phyloP scores from a whole-genome alignment of 2,888 invertebrate genomes.

The Brassicogethes aeneus region DNA sequence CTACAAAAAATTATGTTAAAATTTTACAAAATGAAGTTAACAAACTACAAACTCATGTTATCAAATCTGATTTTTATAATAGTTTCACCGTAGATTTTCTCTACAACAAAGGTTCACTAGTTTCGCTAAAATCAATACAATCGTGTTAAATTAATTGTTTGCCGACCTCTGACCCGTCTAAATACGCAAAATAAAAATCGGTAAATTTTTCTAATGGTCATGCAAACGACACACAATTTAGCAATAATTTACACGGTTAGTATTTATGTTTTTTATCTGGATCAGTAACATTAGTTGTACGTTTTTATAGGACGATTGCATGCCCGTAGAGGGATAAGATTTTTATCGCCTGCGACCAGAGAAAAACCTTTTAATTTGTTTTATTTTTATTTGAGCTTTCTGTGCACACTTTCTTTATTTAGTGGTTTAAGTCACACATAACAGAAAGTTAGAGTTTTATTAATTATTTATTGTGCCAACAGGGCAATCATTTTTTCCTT shows the following conservation, averaged over 20 bases:
- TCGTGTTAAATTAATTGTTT: too few species aligned
- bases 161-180: too few species aligned
- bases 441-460: not conserved
- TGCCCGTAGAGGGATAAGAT: not conserved
- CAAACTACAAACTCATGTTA: too few species aligned
- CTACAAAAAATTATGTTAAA: too few species aligned
- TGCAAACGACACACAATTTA: slow-evolving; percentile 2
- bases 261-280: slow-evolving; percentile 2
- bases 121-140: too few species aligned
- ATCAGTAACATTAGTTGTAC: slow-evolving; percentile 2
- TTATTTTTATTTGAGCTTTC: not conserved
- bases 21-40: too few species aligned
- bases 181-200: not conserved
- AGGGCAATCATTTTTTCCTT: too few species aligned
- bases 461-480: too few species aligned
- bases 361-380: not conserved
- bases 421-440: not conserved
- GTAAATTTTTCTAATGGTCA: not conserved
- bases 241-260: slow-evolving; percentile 2
- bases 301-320: slow-evolving; percentile 3
- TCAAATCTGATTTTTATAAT: too few species aligned
- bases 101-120: too few species aligned
- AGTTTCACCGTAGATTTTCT: too few species aligned
- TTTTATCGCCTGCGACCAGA: not conserved
- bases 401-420: not conserved